Evolutionary conservation across 1,140 invertebrate species (phyloP).

Genomic region (Parasteatoda tepidariorum): DNA sequence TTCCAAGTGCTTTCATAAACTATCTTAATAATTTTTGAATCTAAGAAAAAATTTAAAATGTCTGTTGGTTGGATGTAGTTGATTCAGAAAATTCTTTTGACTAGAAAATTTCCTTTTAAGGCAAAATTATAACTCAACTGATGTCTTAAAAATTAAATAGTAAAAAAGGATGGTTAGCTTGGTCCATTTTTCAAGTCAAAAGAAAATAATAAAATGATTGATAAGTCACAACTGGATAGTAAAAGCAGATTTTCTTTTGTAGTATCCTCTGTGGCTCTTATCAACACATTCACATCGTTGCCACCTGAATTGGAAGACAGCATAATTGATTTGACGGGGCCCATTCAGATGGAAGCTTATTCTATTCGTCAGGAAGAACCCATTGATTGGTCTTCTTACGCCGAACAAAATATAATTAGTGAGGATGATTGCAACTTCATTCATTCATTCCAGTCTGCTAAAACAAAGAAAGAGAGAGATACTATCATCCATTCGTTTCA

Average conservation of each 20-base stretch:
- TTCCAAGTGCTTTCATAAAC: no score
- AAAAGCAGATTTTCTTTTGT: not conserved
- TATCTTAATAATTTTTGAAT: no score
- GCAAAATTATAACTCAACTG: no score
- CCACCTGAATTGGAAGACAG: not conserved
- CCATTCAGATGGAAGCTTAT: not conserved
- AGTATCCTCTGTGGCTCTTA: no score
- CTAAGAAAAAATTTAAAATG: no score
- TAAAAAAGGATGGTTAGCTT: no score
- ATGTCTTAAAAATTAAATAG: no score
- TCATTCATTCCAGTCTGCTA: not conserved
- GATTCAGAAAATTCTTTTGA: no score
- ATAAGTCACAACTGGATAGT: not conserved
- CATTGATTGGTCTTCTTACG: conserved; percentile 7
- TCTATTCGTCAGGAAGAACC: not conserved
- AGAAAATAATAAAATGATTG: not conserved
- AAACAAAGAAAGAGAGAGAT: conserved; percentile 11
- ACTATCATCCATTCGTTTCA: not conserved
- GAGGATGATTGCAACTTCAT: conserved; percentile 17
- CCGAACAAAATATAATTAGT: not conserved
- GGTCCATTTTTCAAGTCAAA: no score
- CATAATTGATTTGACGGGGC: not conserved
- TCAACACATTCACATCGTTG: not conserved
- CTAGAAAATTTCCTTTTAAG: no score
- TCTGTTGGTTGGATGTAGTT: no score